phyloP scores from a whole-genome alignment of 2,888 invertebrate genomes.

The Chymomyza fuscimana region DNA sequence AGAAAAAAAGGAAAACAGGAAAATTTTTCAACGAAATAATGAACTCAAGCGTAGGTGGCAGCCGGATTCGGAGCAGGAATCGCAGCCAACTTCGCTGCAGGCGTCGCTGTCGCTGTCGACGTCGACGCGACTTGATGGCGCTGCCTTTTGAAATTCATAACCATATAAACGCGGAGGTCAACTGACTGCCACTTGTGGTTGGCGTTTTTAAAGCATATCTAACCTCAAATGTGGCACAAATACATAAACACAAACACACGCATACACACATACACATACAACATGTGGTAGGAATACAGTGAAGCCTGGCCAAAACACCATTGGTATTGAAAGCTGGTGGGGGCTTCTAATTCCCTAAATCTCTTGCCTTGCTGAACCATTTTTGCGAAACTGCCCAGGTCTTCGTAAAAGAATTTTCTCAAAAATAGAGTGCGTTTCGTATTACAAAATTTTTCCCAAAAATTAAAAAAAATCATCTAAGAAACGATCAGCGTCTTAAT shows the following conservation, averaged over 20 bases:
- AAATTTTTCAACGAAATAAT: conserved; percentile 43
- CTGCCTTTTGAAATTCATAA: conserved; percentile 7
- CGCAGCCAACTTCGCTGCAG: background rate
- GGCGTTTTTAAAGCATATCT: conserved; percentile 34
- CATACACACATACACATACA: background rate
- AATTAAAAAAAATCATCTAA: too few relatives aligned
- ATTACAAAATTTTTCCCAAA: too few relatives aligned
- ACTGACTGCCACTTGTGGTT: conserved; percentile 31
- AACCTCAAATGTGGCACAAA: conserved; percentile 41
- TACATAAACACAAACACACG: background rate
- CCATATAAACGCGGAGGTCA: conserved; percentile 39
- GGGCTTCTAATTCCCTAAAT: too few relatives aligned
- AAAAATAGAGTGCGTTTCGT: too few relatives aligned
- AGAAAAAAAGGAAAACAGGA: background rate
- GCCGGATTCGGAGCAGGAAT: background rate
- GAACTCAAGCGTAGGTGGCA: conserved; percentile 27
- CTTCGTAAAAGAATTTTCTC: too few relatives aligned
- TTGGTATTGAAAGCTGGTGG: too few relatives aligned
- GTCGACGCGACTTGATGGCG: background rate
- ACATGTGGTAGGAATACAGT: too few relatives aligned
- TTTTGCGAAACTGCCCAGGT: too few relatives aligned
- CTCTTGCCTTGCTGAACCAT: too few relatives aligned
- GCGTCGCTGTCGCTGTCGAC: background rate
- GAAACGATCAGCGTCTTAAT: too few relatives aligned
- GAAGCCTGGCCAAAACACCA: too few relatives aligned